Evolutionary conservation across 1,140 invertebrate species (phyloP).

Genomic region (Drosophila sproati): DNA sequence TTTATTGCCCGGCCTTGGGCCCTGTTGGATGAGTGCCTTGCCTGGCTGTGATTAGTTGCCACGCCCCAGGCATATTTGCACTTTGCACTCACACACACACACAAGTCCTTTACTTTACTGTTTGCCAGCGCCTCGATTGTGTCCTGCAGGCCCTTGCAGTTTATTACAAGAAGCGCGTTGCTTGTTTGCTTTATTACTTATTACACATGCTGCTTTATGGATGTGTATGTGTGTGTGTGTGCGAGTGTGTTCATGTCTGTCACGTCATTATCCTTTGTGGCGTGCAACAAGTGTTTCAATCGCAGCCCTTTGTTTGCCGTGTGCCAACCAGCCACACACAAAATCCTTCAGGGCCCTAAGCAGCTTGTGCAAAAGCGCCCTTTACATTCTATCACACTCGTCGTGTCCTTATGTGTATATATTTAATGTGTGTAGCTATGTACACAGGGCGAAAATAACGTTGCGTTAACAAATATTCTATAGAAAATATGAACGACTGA

Average conservation of each 20-base stretch:
- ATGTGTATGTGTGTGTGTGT: constrained; percentile 19
- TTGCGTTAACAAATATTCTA: background rate
- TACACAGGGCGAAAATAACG: background rate
- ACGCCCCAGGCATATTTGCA: constrained; percentile 57
- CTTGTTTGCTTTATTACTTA: constrained; percentile 76
- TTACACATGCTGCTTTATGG: constrained; percentile 13
- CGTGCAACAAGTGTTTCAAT: constrained; percentile 77
- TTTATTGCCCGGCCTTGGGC: constrained; percentile 46
- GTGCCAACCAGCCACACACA: constrained; percentile 20
- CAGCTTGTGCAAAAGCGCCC: constrained; percentile 67
- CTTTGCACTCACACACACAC: constrained; percentile 12
- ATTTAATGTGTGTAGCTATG: background rate
- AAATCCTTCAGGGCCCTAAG: constrained; percentile 69
- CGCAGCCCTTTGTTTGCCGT: constrained; percentile 70
- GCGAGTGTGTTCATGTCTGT: constrained; percentile 35
- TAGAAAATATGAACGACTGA: background rate
- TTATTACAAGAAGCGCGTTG: constrained; percentile 58
- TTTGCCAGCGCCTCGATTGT: constrained; percentile 27
- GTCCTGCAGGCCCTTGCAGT: constrained; percentile 43
- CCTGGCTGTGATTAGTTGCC: constrained; percentile 56
- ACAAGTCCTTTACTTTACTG: background rate
- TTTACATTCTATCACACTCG: constrained; percentile 20
- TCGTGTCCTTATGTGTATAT: background rate
- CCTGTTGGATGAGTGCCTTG: constrained; percentile 10
- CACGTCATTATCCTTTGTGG: constrained; percentile 76